These are phyloP conservation scores for Aurelia sp. DNA, from an alignment of 30 jellyfish, hydroid and myxozoan species.

Conservation along the genomic window DNA sequence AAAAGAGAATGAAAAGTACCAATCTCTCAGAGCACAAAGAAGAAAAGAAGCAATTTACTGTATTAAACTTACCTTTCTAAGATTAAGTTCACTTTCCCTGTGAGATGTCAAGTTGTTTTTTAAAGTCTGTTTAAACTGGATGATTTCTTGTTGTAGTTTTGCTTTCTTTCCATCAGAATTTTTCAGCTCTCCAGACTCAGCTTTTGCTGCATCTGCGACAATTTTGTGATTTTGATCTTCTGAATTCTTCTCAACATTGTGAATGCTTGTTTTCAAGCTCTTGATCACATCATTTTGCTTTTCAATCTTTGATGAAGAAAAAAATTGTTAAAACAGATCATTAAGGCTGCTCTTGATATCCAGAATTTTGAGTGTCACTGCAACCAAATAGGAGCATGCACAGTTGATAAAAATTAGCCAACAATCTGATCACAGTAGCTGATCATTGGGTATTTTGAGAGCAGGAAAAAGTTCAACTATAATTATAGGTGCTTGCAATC, in stretches of 20 bases:
- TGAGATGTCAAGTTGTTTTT: slow-evolving; percentile 71
- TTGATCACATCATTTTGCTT: slow-evolving; percentile 71
- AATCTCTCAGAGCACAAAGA: too few species aligned
- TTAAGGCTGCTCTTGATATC: too few species aligned
- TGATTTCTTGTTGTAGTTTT: slow-evolving; percentile 87
- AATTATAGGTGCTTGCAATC: too few species aligned
- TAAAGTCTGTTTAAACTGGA: slow-evolving; percentile 79
- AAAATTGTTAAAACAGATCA: neutral
- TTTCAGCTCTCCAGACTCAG: slow-evolving; percentile 83
- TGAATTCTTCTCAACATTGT: slow-evolving; percentile 78
- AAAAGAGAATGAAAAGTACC: too few species aligned
- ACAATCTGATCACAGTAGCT: too few species aligned
- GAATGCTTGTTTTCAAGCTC: slow-evolving; percentile 73
- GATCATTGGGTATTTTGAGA: too few species aligned
- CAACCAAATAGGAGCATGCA: too few species aligned
- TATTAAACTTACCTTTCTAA: slow-evolving; percentile 73
- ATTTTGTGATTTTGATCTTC: slow-evolving; percentile 77
- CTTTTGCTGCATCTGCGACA: slow-evolving; percentile 88
- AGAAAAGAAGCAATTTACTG: too few species aligned
- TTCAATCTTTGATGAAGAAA: slow-evolving; percentile 34
- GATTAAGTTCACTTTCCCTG: slow-evolving; percentile 87
- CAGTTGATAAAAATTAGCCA: too few species aligned
- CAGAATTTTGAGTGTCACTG: too few species aligned
- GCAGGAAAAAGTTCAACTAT: too few species aligned
- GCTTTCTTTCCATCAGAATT: slow-evolving; percentile 82